phyloP scores from a whole-genome alignment of 2,888 invertebrate genomes.

The Andricus quercusramuli region DNA sequence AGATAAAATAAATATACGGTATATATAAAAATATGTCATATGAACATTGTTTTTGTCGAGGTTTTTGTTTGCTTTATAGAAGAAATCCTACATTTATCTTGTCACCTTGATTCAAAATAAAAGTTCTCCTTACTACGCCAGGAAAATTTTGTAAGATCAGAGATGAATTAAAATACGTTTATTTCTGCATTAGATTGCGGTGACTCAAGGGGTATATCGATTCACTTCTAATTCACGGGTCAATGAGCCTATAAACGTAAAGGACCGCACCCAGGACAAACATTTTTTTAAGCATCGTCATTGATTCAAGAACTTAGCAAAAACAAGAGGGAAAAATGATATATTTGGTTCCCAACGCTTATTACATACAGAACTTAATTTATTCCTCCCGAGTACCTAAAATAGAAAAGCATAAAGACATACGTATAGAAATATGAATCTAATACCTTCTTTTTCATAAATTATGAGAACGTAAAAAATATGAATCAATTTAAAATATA shows the following conservation, averaged over 20 bases:
- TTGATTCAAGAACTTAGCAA: slow-evolving; percentile 1
- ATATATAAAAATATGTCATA: too few species aligned
- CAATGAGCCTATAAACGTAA: slow-evolving; percentile 25
- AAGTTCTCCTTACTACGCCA: background rate
- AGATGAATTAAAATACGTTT: slow-evolving; percentile 3
- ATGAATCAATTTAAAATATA: too few species aligned
- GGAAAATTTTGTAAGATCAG: slow-evolving; percentile 4
- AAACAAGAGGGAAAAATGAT: background rate
- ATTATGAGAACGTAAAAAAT: too few species aligned
- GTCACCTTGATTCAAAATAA: too few species aligned
- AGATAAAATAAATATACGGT: too few species aligned
- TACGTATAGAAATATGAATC: too few species aligned
- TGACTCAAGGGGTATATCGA: slow-evolving; percentile 17
- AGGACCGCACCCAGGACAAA: slow-evolving; percentile 20
- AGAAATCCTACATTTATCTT: too few species aligned
- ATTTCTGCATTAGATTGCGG: slow-evolving; percentile 13
- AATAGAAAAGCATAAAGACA: too few species aligned
- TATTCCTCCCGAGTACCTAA: too few species aligned
- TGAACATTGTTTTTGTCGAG: too few species aligned
- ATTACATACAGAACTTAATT: background rate
- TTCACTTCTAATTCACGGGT: slow-evolving; percentile 24
- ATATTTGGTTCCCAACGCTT: background rate
- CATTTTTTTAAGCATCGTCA: slow-evolving; percentile 1
- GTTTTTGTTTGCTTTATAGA: too few species aligned
- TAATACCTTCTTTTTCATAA: too few species aligned